phyloP scores from a whole-genome alignment of 1,140 invertebrate genomes.

The Calephelis nemesis region DNA sequence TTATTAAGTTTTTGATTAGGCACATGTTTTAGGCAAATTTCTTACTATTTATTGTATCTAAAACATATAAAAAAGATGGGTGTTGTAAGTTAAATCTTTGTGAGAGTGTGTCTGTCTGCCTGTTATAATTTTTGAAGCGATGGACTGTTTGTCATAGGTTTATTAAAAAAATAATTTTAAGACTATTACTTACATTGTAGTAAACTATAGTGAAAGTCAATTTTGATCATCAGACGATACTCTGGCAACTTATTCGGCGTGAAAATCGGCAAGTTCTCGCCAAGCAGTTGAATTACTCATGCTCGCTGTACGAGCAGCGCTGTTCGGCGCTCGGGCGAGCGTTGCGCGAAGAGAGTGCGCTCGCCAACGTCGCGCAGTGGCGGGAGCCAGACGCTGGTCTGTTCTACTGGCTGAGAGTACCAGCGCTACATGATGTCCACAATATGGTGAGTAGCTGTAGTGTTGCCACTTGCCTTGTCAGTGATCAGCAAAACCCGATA shows the following conservation, averaged over 20 bases:
- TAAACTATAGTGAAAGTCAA: too few relatives aligned
- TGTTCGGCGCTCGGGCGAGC: conserved; percentile 82
- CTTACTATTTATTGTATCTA: too few relatives aligned
- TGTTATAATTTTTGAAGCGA: too few relatives aligned
- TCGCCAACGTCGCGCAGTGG: conserved; percentile 86
- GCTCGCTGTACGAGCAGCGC: conserved; percentile 83
- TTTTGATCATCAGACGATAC: conserved; percentile 72
- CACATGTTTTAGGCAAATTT: too few relatives aligned
- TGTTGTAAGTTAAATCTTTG: too few relatives aligned
- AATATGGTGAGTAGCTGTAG: conserved; percentile 82
- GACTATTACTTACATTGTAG: too few relatives aligned
- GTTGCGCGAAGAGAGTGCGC: conserved; percentile 81
- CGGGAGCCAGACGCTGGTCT: conserved; percentile 84
- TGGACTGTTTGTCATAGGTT: too few relatives aligned
- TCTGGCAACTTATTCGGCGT: conserved; percentile 84
- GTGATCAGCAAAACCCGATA: background rate
- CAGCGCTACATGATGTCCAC: conserved; percentile 84
- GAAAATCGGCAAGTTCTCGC: conserved; percentile 81
- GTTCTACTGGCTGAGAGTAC: conserved; percentile 88
- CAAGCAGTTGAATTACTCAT: conserved; percentile 81
- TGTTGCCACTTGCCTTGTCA: background rate
- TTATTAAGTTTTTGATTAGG: too few relatives aligned
- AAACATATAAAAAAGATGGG: too few relatives aligned
- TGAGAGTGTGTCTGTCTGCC: too few relatives aligned
- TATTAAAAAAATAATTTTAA: too few relatives aligned